Percentiles rank a stretch among this genome's conserved stretches.
Conservation (phyloP, 2,888 invertebrate genomes). For the Campoletis raptor region DNA sequence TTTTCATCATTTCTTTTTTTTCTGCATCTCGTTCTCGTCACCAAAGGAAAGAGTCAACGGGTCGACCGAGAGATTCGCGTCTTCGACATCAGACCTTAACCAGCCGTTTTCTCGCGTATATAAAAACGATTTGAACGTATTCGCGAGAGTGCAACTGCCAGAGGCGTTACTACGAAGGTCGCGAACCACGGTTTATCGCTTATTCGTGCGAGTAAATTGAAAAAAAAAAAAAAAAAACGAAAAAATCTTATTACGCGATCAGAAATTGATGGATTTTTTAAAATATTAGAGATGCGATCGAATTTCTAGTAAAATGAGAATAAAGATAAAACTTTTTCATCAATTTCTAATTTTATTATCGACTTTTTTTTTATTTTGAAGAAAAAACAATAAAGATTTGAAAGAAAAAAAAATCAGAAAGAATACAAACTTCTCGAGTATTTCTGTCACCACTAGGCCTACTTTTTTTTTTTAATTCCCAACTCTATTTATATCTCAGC, state of each 20-base stretch:
- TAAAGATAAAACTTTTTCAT: neutral
- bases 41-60: slow-evolving; percentile 40
- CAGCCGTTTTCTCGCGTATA: neutral
- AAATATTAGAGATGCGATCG: neutral
- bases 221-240: neutral
- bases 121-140: slow-evolving; percentile 38
- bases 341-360: neutral
- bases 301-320: neutral
- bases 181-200: slow-evolving; percentile 48
- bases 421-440: neutral
- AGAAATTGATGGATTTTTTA: neutral
- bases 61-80: slow-evolving; percentile 50
- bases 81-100: slow-evolving; percentile 24
- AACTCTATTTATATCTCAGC: slow-evolving; percentile 3
- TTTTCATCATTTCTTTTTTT: slow-evolving; percentile 17
- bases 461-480: neutral
- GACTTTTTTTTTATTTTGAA: neutral
- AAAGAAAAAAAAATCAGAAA: neutral
- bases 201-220: slow-evolving; percentile 1
- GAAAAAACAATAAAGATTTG: neutral
- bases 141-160: slow-evolving; percentile 58
- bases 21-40: slow-evolving; percentile 22
- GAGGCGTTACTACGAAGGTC: slow-evolving; percentile 58
- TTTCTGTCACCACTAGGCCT: neutral
- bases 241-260: neutral